phyloP scores from a whole-genome alignment of 2,113 vertebrate species.

The Mirounga angustirostris region DNA sequence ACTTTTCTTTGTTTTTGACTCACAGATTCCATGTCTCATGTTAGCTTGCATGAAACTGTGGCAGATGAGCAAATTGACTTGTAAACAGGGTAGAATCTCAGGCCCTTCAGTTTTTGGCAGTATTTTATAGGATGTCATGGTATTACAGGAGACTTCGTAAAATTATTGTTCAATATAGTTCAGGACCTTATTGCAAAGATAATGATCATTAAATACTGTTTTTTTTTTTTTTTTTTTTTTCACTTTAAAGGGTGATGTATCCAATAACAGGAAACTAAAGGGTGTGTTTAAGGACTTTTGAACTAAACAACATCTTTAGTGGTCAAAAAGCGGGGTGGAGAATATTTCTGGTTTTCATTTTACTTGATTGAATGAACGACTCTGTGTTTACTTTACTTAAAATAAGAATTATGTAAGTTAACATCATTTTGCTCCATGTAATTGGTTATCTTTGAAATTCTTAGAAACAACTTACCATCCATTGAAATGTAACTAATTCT shows the following conservation, averaged over 20 bases:
- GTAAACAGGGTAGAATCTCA: not conserved
- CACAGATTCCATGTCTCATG: not conserved
- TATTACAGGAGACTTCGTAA: not conserved
- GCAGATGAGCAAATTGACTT: not conserved
- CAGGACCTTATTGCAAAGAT: slow-evolving; percentile 33
- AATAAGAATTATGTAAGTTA: not conserved
- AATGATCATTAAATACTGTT: not conserved
- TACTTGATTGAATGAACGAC: not conserved
- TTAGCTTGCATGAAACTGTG: not conserved
- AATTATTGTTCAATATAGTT: not conserved
- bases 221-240: not conserved
- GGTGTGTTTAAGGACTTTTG: not conserved
- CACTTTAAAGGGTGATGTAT: not conserved
- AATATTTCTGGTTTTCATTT: slow-evolving; percentile 50
- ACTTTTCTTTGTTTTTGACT: not conserved
- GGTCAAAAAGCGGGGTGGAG: not conserved
- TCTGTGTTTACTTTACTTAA: not conserved
- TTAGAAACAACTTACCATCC: slow-evolving; percentile 1
- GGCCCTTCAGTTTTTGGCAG: not conserved
- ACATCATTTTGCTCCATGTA: not conserved
- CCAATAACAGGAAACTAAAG: not conserved
- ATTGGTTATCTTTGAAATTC: slow-evolving; percentile 24
- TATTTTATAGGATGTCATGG: not conserved
- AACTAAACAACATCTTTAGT: not conserved
- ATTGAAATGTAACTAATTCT: not conserved